Evolutionary conservation across 2,113 vertebrate genomes (phyloP), one percentile per base, ranked within the genome.

Genomic region (Salminus brasiliensis): DNA sequence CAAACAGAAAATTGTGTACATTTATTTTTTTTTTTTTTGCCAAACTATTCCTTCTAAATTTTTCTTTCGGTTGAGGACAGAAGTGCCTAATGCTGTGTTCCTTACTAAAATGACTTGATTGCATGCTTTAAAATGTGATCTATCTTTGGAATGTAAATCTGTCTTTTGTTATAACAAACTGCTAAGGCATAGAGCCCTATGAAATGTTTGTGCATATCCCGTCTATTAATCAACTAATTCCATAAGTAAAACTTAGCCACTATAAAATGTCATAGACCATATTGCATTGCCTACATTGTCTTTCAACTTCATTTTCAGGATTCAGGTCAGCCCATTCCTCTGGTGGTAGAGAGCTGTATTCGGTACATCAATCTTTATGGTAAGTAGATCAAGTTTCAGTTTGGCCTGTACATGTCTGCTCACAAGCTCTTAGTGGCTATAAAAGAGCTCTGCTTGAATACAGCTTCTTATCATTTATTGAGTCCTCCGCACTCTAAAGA

Each of bases 301-400:
- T 70, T 36, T 12, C 10, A 23, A 49, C 13, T 82, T 78, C 79
- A 0, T 9, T 84, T 83, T 72, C 85, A 94, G 93, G 93, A 93
- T 82, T 94, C 93, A 41, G 93, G 93, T 73, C 93, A 94, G 89
- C 91, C 96, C 41, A 99, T 99, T 85, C 98, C 98, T 0, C 93
- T 95, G n/a, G 97, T 99, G 1, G 98, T 97, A 15, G 98, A 99
- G 88, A 99, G 98, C 91, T 99, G 97, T 73, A 90, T 99, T 83
- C 94, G 97, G 34, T 99, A 97, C 93, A 98, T 99, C 92, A 99
- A 99, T 88, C 89, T 99, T 39, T 98, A 99, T 0, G 98, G 98
- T 99, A 87, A 92, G 95, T 84, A 55, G 25, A 63, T 57, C 76
- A 62, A 57, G 76, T 71, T 71, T 36, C 49, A 43, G 68, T 62